Conservation (phyloP, 64 coral and sea anemone genomes). For the Pocillopora verrucosa region DNA sequence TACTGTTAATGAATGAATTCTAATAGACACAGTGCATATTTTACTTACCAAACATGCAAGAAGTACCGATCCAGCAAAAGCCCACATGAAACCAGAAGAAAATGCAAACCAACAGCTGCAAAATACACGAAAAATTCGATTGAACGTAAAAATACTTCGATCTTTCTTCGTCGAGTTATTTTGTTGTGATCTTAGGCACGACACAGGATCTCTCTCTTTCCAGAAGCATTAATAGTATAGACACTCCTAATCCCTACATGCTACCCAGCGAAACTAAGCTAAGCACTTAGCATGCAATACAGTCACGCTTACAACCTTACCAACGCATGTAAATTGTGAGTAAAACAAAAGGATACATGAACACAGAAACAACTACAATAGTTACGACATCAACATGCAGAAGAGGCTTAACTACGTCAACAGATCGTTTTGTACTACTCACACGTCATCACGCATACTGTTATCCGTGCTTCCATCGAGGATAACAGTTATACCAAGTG, state of each 20-base stretch:
- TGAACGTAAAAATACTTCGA: too few relatives aligned
- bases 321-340: background rate
- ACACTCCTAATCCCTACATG: too few relatives aligned
- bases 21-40: background rate
- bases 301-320: background rate
- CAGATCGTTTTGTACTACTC: background rate
- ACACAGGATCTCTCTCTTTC: too few relatives aligned
- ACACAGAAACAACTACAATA: background rate
- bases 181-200: too few relatives aligned
- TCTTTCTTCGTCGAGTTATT: too few relatives aligned
- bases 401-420: background rate
- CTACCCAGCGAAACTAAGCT: background rate
- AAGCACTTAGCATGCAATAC: background rate
- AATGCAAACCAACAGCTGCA: constrained; percentile 65
- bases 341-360: too few relatives aligned
- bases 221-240: too few relatives aligned
- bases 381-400: background rate
- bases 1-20: background rate
- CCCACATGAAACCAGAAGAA: constrained; percentile 44
- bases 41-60: constrained; percentile 27
- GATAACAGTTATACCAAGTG: background rate
- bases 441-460: constrained; percentile 35
- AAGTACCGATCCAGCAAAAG: constrained; percentile 49
- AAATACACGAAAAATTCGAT: background rate
- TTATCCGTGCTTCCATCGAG: background rate